A percentile compares a stretch with the other conserved stretches of the same genome.
Evolutionary conservation across 2,888 invertebrate species (phyloP).

Genomic region (Tryphoninae sp.): DNA sequence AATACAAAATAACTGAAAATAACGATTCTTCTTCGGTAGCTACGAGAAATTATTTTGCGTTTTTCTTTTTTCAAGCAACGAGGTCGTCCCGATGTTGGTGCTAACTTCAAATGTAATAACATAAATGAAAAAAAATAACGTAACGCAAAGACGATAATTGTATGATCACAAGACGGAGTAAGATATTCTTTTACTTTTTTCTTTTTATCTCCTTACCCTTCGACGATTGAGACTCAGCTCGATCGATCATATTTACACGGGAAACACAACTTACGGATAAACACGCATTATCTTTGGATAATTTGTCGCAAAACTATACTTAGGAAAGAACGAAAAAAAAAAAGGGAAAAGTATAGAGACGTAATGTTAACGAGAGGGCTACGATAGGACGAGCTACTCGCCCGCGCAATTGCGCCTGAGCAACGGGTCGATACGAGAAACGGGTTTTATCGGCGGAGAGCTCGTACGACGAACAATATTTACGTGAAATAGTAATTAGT

Average conservation of each 20-base stretch:
- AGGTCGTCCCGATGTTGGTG: neutral
- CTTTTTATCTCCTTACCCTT: neutral
- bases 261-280: conserved; percentile 37
- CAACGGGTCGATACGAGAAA: conserved; percentile 26
- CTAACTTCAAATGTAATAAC: conserved; percentile 1
- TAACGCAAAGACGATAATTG: conserved; percentile 21
- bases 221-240: neutral
- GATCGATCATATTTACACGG: conserved; percentile 47
- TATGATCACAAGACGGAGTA: conserved; percentile 37
- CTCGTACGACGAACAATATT: conserved; percentile 50
- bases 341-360: conserved; percentile 5
- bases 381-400: conserved; percentile 10
- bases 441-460: conserved; percentile 36
- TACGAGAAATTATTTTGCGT: neutral
- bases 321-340: conserved; percentile 23
- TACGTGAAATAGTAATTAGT: conserved; percentile 57
- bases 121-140: conserved; percentile 12
- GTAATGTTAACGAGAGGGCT: conserved; percentile 11
- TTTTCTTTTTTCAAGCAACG: neutral
- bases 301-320: conserved; percentile 63
- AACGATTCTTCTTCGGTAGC: no score
- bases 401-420: conserved; percentile 16
- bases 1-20: conserved; percentile 1
- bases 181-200: conserved; percentile 24
- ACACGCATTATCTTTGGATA: conserved; percentile 64